These are phyloP conservation scores for Tetraodon nigroviridis DNA, from an alignment of 2,113 vertebrate species.

Conservation along the genomic window DNA sequence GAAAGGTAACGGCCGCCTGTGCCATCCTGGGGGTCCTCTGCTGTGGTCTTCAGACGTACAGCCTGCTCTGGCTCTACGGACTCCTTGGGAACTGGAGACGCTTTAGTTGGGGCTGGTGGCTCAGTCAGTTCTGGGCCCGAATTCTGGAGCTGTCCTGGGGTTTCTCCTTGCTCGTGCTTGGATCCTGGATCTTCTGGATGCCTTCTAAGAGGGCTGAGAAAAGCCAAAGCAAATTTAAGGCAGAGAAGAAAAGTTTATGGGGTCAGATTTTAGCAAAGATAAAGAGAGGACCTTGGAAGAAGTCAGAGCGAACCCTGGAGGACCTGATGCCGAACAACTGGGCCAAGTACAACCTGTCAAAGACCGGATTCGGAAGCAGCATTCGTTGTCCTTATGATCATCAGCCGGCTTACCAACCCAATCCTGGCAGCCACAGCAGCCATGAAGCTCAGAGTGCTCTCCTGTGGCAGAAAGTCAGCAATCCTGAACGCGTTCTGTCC, in stretches of 20 bases:
- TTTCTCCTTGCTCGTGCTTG: slow-evolving; percentile 72
- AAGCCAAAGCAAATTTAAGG: slow-evolving; percentile 15
- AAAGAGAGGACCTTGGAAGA: slow-evolving; percentile 59
- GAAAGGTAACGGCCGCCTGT: slow-evolving; percentile 55
- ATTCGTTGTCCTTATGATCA: slow-evolving; percentile 71
- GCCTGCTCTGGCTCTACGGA: slow-evolving; percentile 83
- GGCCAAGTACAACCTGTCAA: slow-evolving; percentile 40
- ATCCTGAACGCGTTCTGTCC: slow-evolving; percentile 76
- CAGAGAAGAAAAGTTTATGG: slow-evolving; percentile 64
- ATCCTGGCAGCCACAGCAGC: slow-evolving; percentile 31
- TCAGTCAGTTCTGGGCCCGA: slow-evolving; percentile 82
- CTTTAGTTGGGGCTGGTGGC: slow-evolving; percentile 85
- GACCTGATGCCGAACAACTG: slow-evolving; percentile 82
- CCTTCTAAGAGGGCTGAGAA: slow-evolving; percentile 29
- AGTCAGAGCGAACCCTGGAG: slow-evolving; percentile 54
- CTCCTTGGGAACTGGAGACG: slow-evolving; percentile 72
- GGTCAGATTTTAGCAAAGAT: slow-evolving; percentile 71
- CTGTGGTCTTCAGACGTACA: slow-evolving; percentile 79
- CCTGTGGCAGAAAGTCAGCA: slow-evolving; percentile 59
- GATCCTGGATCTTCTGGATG: slow-evolving; percentile 68
- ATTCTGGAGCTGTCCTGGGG: slow-evolving; percentile 79
- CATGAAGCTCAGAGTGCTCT: slow-evolving; percentile 44
- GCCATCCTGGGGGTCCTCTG: slow-evolving; percentile 75
- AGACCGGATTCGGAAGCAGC: slow-evolving; percentile 69
- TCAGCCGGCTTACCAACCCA: slow-evolving; percentile 41